A percentile compares a stretch with the other conserved stretches of the same genome.
Conservation (phyloP, 2,113 vertebrate species). For the Carassius auratus region DNA sequence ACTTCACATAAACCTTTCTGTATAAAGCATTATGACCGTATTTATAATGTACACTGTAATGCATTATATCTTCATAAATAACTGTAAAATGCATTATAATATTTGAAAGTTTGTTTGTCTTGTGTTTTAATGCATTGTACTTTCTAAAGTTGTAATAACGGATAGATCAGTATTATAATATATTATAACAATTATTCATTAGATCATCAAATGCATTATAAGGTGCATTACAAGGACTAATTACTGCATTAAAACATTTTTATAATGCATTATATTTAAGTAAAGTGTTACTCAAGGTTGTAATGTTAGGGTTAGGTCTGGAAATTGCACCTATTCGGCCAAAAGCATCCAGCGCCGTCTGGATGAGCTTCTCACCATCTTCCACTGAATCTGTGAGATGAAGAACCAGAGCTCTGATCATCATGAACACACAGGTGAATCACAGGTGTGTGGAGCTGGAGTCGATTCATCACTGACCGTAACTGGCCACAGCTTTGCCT, state of each 20-base stretch:
- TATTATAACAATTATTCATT: background rate
- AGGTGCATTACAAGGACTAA: background rate
- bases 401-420: background rate
- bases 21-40: no score
- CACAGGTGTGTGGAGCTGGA: background rate
- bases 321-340: slow-evolving; percentile 87
- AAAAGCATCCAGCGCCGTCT: slow-evolving; percentile 88
- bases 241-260: background rate
- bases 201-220: background rate
- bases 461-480: slow-evolving; percentile 80
- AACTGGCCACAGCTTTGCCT: slow-evolving; percentile 93
- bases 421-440: background rate
- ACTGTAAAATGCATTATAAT: no score
- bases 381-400: slow-evolving; percentile 89
- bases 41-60: no score
- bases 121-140: no score
- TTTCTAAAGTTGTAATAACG: no score
- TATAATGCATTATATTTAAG: no score
- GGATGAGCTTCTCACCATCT: slow-evolving; percentile 90
- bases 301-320: background rate
- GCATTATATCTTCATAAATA: no score
- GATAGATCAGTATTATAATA: no score
- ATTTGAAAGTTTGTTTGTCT: no score
- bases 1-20: no score
- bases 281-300: background rate